Evolutionary conservation across 2,888 invertebrate species (phyloP), one percentile per base, ranked within the genome.

Genomic region (Acronicta psi): DNA sequence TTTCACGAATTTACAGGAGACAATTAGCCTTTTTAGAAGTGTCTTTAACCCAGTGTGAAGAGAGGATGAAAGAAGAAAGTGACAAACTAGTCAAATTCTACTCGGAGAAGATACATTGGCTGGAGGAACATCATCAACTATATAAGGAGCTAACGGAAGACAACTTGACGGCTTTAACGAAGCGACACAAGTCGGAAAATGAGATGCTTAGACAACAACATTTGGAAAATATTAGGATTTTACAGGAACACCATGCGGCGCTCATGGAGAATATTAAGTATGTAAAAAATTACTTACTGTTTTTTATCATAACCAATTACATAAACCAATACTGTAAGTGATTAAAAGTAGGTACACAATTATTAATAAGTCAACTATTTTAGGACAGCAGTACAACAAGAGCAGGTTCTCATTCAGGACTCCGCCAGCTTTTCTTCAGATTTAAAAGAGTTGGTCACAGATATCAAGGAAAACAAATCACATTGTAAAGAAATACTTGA

Each of bases 241-340:
- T 94, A 38, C 94, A 94, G 49, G 93, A 94, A 71, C 94, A 94
- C 59, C 95, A 95, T 72, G 86, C 89, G 0, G 87, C 92, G 0
- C 88, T 95, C 23, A 92, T 95, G 82, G 95, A 95, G 51, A 95
- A 95, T 83, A 90, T 96, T 2, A 95, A 89, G 94, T 94, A 69
- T 82, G 85, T 62, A 13, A 34, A 31, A n/a, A n/a, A 31, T 3
- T 4, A 1, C 2, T 25, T 29, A 29, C 2, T 3, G 11, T 29
- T 29, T 3, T 29, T 29, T 29, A 11, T 29, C 4, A 9, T 9
- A 25, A 9, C 25, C 25, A 25, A 25, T 9, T 8, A 25, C 1
- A 25, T n/a, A 3, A 4, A 23, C 7, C 7, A 23, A 23, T 1
- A 4, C 25, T 25, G 9, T 25, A 2, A 25, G 1, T 23, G 6